Base-by-base conservation (phyloP, 2,888 invertebrate species). In the Plagiodera versicolora region DNA sequence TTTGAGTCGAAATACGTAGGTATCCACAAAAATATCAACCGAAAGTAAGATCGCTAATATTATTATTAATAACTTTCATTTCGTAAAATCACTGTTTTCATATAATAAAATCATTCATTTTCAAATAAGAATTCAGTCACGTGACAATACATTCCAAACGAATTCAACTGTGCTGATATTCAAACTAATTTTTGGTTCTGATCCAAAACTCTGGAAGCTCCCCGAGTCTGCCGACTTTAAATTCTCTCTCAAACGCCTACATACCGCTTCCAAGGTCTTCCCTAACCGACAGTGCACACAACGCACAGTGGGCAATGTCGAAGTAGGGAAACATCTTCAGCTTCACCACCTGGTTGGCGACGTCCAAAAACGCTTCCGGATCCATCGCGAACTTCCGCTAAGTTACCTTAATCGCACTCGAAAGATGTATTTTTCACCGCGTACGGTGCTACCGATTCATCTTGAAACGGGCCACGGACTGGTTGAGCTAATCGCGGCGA, bases 321-420 rank as follows among this genome's bases (percentile, higher is more conserved):
- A 99, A 99, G 84, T 97, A 98, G 57, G 99, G 99, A 80, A 92
- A 99, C 98, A 99, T 98, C 86, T 98, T 97, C 73, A 98, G 85
- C 83, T 98, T 96, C 74, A 96, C 95, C 84, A 99, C 95, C 87
- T 95, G 94, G 83, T 97, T 97, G 84, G 98, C 98, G 87, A 98
- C 88, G 83, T 98, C 96, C 79, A 98, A 86, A 83, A 98, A 96
- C 67, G 95, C 91, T 85, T 95, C 95, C 80, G 95, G 94, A 89
- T 95, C 95, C 94, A 96, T 95, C 81, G 75, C 78, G 63, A 10
- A 19, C 50, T 28, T 24, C 24, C 24, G 24, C 24, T 5, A 6
- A 24, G 4, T 3, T 24, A 6, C 3, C 24, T 24, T 24, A n/a
- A n/a, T n/a, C n/a, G n/a, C n/a, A n/a, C n/a, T n/a, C n/a, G n/a